Evolutionary conservation across 2,888 invertebrate genomes (phyloP).

Genomic region (Philaethria dido): DNA sequence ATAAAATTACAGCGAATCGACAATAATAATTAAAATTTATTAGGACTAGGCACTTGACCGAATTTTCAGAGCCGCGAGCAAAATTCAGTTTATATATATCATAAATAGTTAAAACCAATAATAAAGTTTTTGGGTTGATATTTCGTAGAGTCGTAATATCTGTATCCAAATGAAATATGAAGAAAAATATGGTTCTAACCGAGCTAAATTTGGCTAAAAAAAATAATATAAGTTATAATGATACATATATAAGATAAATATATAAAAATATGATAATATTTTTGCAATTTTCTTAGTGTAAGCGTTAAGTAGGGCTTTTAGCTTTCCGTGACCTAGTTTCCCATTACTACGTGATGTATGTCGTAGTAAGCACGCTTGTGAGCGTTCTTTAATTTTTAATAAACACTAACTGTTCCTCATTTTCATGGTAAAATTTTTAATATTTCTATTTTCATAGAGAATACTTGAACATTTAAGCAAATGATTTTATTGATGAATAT

Average conservation of each 20-base stretch:
- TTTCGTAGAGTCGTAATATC: neutral
- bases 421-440: slow-evolving; percentile 23
- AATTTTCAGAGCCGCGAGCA: neutral
- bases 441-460: slow-evolving; percentile 24
- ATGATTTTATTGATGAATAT: neutral
- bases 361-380: slow-evolving; percentile 41
- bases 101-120: neutral
- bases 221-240: neutral
- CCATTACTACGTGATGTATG: slow-evolving; percentile 39
- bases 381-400: slow-evolving; percentile 43
- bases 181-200: neutral
- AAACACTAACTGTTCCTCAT: slow-evolving; percentile 39
- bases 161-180: neutral
- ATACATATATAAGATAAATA: neutral
- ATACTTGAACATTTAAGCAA: neutral
- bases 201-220: neutral
- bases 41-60: slow-evolving; percentile 5
- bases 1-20: slow-evolving; percentile 1
- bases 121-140: neutral
- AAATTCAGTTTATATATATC: neutral
- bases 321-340: slow-evolving; percentile 42
- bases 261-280: slow-evolving; percentile 33
- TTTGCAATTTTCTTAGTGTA: slow-evolving; percentile 34
- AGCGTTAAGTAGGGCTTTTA: slow-evolving; percentile 39
- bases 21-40: slow-evolving; percentile 1